Evolutionary conservation across 2,888 invertebrate genomes (phyloP).

Genomic region (Leptinotarsa tumamoca): DNA sequence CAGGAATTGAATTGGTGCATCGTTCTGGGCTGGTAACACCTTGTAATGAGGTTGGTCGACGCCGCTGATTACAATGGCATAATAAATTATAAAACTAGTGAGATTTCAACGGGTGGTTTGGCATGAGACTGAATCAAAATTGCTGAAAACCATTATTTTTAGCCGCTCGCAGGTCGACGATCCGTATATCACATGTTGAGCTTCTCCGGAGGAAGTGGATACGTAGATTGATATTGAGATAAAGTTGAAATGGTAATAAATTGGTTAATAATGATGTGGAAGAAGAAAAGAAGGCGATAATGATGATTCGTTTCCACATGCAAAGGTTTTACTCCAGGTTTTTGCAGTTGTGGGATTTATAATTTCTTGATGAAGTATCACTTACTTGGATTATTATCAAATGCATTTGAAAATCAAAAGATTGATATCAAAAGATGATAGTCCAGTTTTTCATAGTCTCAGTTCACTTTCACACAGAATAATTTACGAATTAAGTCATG

Average conservation of each 20-base stretch:
- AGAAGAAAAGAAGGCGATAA: constrained; percentile 17
- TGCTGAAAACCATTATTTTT: constrained; percentile 37
- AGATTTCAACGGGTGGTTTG: constrained; percentile 37
- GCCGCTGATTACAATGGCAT: constrained; percentile 20
- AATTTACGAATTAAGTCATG: too few species aligned
- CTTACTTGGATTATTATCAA: too few species aligned
- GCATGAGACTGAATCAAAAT: constrained; percentile 33
- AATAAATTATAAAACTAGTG: neutral
- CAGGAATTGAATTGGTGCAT: neutral
- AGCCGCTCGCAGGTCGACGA: constrained; percentile 36
- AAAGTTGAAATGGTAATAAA: constrained; percentile 36
- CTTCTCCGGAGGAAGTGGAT: constrained; percentile 36
- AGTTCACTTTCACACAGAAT: too few species aligned
- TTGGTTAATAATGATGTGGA: constrained; percentile 34
- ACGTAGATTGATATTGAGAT: constrained; percentile 32
- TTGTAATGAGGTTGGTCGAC: neutral
- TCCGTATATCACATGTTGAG: constrained; percentile 38
- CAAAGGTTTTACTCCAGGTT: neutral
- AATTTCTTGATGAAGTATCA: too few species aligned
- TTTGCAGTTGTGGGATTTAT: too few species aligned
- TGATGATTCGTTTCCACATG: neutral
- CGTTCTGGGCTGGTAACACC: neutral
- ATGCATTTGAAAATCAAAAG: too few species aligned
- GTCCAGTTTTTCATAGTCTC: too few species aligned
- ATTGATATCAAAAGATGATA: too few species aligned